Conservation (phyloP, 2,113 vertebrate genomes). For the Gavia stellata region DNA sequence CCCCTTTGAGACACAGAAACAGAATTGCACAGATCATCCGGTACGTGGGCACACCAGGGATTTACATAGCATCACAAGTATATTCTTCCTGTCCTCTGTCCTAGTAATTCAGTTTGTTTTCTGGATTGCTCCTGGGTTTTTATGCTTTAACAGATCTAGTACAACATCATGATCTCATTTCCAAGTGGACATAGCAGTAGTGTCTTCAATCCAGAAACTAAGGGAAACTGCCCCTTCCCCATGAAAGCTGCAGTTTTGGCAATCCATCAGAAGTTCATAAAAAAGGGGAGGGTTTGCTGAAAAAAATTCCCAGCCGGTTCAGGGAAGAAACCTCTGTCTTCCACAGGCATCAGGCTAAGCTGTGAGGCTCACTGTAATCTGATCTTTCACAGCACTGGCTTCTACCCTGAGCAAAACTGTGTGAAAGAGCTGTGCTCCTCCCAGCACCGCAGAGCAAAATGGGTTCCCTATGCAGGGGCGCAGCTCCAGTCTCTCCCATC, state of each 20-base stretch:
- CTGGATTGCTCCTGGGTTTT: not conserved
- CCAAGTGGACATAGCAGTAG: not conserved
- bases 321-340: not conserved
- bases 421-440: not conserved
- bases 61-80: not conserved
- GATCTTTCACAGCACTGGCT: not conserved
- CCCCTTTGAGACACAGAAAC: not conserved
- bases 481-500: not conserved
- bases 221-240: not conserved
- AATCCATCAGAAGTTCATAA: not conserved
- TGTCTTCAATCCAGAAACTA: not conserved
- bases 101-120: not conserved
- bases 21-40: not conserved
- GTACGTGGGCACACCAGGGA: not conserved
- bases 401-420: not conserved
- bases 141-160: not conserved
- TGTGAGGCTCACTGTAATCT: not conserved
- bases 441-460: fast-evolving
- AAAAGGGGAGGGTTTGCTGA: not conserved
- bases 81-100: not conserved
- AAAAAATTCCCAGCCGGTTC: not conserved
- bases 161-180: not conserved
- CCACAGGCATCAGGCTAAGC: not conserved
- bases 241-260: not conserved
- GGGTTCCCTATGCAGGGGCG: fast-evolving